phyloP scores from a whole-genome alignment of 2,888 invertebrate species.

The Camptogramma bilineatum region DNA sequence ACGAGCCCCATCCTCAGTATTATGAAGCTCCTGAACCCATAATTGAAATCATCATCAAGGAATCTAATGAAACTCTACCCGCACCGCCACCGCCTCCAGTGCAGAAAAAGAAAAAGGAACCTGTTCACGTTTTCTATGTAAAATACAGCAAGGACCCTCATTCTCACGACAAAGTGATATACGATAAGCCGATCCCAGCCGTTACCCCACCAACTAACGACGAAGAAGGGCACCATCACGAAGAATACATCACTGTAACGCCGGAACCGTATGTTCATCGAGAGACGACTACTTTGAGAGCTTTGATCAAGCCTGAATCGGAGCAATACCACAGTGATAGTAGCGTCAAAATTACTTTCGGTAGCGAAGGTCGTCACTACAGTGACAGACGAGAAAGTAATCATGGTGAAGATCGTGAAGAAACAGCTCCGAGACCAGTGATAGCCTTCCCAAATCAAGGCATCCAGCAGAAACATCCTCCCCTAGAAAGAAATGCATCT shows the following conservation, averaged over 20 bases:
- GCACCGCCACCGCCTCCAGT: constrained; percentile 85
- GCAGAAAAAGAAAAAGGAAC: constrained; percentile 88
- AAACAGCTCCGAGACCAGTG: constrained; percentile 88
- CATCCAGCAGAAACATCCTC: constrained; percentile 56
- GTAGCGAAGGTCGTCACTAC: constrained; percentile 86
- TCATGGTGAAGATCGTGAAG: constrained; percentile 81
- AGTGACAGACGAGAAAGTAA: constrained; percentile 69
- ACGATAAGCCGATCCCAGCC: constrained; percentile 93
- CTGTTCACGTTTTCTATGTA: constrained; percentile 95
- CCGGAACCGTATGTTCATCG: constrained; percentile 84
- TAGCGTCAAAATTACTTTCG: constrained; percentile 93
- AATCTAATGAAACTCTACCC: constrained; percentile 93
- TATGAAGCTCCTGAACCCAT: constrained; percentile 94
- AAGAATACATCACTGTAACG: constrained; percentile 84
- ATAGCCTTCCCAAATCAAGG: constrained; percentile 82
- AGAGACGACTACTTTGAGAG: constrained; percentile 91
- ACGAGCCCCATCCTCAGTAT: constrained; percentile 81
- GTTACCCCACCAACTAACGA: constrained; percentile 89
- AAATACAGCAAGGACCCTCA: constrained; percentile 95
- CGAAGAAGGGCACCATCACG: constrained; percentile 79
- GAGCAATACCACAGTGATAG: constrained; percentile 93
- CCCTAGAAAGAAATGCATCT: constrained; percentile 64
- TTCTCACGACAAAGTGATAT: constrained; percentile 89
- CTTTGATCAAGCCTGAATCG: constrained; percentile 94
- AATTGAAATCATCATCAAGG: constrained; percentile 96